Evolutionary conservation across 1,140 invertebrate genomes (phyloP).

Genomic region (Dufourea novaeangliae): DNA sequence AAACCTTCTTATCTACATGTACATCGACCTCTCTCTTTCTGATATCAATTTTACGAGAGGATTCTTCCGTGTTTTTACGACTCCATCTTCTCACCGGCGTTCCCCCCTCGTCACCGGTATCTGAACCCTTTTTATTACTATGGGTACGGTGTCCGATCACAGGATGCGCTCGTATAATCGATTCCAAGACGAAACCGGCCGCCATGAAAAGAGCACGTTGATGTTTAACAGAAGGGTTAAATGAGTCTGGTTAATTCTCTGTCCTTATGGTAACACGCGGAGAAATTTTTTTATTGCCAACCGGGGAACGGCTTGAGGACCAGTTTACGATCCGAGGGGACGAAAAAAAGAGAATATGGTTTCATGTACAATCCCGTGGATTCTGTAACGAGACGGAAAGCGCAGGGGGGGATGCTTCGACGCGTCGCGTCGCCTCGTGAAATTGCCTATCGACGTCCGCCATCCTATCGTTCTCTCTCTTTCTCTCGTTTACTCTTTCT

Average conservation of each 20-base stretch:
- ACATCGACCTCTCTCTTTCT: neutral
- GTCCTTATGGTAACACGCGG: too few relatives aligned
- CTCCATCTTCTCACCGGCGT: neutral
- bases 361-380: neutral
- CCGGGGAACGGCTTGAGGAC: neutral
- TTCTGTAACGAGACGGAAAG: neutral
- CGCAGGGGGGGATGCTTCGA: conserved; percentile 12
- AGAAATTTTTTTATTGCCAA: neutral
- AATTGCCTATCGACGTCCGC: conserved; percentile 42
- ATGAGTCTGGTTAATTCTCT: too few relatives aligned
- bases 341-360: neutral
- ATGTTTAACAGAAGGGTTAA: too few relatives aligned
- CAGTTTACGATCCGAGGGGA: neutral
- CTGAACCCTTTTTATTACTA: neutral
- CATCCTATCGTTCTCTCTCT: neutral
- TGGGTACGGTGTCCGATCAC: neutral
- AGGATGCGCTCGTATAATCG: neutral
- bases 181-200: too few relatives aligned
- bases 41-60: neutral
- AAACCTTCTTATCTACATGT: neutral
- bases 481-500: too few relatives aligned
- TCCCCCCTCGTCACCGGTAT: neutral
- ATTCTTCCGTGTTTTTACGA: neutral
- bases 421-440: conserved; percentile 32
- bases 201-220: too few relatives aligned